Evolutionary conservation across 2,797 vertebrate genomes (phyloP), one percentile per base, ranked within the genome.

Genomic region (Chrysocyon brachyurus): DNA sequence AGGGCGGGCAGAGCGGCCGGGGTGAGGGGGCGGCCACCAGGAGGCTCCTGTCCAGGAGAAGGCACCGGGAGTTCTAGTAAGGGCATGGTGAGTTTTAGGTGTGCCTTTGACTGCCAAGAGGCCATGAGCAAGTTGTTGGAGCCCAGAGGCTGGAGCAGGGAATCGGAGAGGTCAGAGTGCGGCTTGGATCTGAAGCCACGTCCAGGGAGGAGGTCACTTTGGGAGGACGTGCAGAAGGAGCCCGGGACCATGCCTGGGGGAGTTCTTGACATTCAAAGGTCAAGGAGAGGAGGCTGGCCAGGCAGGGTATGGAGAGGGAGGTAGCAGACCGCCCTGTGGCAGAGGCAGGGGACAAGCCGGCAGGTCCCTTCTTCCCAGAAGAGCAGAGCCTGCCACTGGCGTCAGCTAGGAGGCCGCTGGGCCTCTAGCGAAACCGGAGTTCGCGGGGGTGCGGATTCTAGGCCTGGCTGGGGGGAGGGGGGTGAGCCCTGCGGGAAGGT

Each of bases 401-500:
- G 79, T 64, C 73, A 22, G 56, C 40, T 46, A 21, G 49, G 66
- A 75, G 31, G 68, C 33, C 8, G 0, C 31, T 24, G 36, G n/a
- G 54, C 11, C 59, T 8, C 86, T 1, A 16, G 12, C 8, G 12
- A 26, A 21, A 36, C 64, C 59, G 11, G 12, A 15, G 57, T 31
- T 33, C 82, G 61, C 6, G 12, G 54, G 46, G 12, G 12, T 75
- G 8, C 22, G 6, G 21, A 22, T 46, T 75, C 36, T 4, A 66
- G 59, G 24, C 12, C 2, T 3, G 36, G 33, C 66, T n/a, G 12
- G 87, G 33, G 36, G 16, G n/a, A 15, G 87, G 33, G 36, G 16
- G n/a, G 16, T 0, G 3, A 36, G 52, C 24, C 1, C 1, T 8
- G 24, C 3, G 1, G 16, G 57, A 61, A 46, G 21, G 21, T 6